Evolutionary conservation across 2,113 vertebrate genomes (phyloP), one percentile per base, ranked within the genome.

Genomic region (Tetrao urogallus): DNA sequence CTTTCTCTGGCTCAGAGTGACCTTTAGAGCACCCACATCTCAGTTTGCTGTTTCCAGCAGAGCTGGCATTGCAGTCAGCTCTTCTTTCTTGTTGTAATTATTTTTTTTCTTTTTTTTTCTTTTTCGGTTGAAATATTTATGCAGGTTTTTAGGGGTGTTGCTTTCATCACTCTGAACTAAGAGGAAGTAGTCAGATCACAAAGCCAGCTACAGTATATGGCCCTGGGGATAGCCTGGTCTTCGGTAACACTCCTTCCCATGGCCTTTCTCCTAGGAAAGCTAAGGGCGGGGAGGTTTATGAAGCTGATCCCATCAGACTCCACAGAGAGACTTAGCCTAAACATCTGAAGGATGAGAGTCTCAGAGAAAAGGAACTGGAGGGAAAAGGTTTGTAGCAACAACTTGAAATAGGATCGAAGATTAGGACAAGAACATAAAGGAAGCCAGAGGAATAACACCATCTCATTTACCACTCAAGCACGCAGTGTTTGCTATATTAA

Each of bases 401-500:
- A 65, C 85, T 90, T 94, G 91, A 91, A 96, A 90, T 58, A 78
- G 71, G 65, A 74, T 65, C 10, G 40, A 95, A 63, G 76, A 93
- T 86, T 94, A 94, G 70, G 82, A 81, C 52, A 94, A 90, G 52
- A 94, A 86, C 63, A n/a, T 91, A 92, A 97, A 94, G 95, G 93
- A 95, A 94, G 80, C 81, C 0, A 0, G 88, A 91, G 65, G 61
- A 92, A 91, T 93, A 95, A 96, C 79, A 94, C 65, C 82, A 50
- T 86, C 94, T 96, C 88, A 90, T 95, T 95, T 97, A 90, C 80
- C 82, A 78, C 88, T 94, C 91, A 88, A 91, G 91, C 79, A 81
- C 2, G 12, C 82, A 94, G 12, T 89, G 72, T 94, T 94, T 96
- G 85, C 92, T 88, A 83, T 90, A 92, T 78, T 21, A 82, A 95